A percentile compares a stretch with the other conserved stretches of the same genome.
phyloP scores from a whole-genome alignment of 1,140 invertebrate genomes.

The Drosophila elegans region DNA sequence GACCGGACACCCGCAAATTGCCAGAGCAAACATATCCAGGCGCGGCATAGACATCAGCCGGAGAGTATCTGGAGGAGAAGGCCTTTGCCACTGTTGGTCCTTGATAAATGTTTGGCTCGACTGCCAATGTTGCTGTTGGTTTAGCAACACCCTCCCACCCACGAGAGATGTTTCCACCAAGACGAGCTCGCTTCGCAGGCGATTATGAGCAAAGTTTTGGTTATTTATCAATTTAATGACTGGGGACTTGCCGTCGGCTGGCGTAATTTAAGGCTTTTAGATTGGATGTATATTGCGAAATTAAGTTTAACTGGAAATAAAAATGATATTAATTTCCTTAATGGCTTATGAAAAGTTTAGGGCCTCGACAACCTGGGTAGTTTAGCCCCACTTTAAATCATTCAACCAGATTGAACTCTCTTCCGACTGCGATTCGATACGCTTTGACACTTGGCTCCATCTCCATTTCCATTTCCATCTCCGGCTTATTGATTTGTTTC shows the following conservation, averaged over 20 bases:
- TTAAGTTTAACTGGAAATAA: conserved; percentile 52
- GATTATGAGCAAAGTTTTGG: conserved; percentile 81
- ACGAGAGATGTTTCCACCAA: conserved; percentile 8
- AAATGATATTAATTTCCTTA: conserved; percentile 63
- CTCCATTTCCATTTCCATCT: conserved; percentile 9
- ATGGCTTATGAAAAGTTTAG: conserved; percentile 11
- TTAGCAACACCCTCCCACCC: background rate
- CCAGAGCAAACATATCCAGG: conserved; percentile 52
- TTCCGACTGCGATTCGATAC: background rate
- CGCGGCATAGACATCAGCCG: conserved; percentile 16
- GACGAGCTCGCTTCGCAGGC: conserved; percentile 34
- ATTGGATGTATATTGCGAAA: conserved; percentile 74
- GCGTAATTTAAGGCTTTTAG: conserved; percentile 66
- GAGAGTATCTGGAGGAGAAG: conserved; percentile 13
- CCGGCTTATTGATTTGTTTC: conserved; percentile 54
- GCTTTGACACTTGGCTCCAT: conserved; percentile 13
- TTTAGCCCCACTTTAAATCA: background rate
- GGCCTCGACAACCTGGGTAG: background rate
- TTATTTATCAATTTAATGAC: conserved; percentile 82
- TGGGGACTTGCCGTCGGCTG: conserved; percentile 46
- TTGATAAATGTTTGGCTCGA: conserved; percentile 71
- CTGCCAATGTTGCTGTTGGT: conserved; percentile 10
- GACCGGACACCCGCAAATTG: conserved; percentile 61
- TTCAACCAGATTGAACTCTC: conserved; percentile 7
- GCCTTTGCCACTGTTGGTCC: conserved; percentile 38